Percentiles rank a stretch among this genome's conserved stretches.
These are phyloP conservation scores for Pithecia hirsuta DNA, from an alignment of 2,797 vertebrate genomes.

Conservation along the genomic window DNA sequence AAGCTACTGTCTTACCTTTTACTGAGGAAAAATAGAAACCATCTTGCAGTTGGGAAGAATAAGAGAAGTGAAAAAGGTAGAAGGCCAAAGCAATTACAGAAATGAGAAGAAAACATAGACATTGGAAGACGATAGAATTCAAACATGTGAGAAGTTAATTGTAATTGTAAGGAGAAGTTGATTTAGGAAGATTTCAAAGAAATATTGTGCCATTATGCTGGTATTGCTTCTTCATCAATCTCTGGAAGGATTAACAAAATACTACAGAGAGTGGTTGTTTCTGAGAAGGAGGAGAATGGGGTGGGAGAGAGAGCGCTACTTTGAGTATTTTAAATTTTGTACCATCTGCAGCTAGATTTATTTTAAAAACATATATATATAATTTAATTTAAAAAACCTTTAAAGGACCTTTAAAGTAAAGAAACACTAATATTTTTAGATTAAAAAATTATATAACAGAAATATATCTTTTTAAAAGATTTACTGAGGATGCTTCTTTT, in stretches of 20 bases:
- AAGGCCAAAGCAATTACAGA: not conserved
- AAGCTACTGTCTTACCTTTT: not conserved
- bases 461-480: not conserved
- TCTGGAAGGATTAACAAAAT: not conserved
- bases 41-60: not conserved
- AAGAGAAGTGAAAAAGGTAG: not conserved
- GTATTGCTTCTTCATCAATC: not conserved
- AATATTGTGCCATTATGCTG: not conserved
- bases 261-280: not conserved
- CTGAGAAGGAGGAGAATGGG: not conserved
- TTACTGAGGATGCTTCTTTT: not conserved
- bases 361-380: not conserved
- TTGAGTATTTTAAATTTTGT: constrained; percentile 30
- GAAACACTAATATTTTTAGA: not conserved
- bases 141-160: not conserved
- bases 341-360: not conserved
- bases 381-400: constrained; percentile 17
- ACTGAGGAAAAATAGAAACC: not conserved
- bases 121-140: not conserved
- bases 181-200: not conserved
- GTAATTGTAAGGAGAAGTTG: not conserved
- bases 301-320: not conserved
- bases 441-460: not conserved
- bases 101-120: not conserved
- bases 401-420: not conserved